Conservation (phyloP, 2,888 invertebrate genomes). For the Drosophila bunnanda region DNA sequence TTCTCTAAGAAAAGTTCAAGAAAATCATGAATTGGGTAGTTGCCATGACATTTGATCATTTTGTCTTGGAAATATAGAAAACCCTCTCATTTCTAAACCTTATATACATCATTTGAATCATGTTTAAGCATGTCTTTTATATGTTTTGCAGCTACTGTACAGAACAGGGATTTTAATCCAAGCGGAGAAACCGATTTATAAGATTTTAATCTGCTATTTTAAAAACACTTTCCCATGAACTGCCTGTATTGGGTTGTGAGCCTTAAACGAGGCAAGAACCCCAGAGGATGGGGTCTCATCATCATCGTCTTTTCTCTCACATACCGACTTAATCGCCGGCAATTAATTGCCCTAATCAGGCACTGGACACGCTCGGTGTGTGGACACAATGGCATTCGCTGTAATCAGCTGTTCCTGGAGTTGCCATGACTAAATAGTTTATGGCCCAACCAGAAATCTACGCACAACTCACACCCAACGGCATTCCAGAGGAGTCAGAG, state of each 20-base stretch:
- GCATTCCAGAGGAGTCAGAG: constrained; percentile 26
- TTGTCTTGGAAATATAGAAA: too few relatives aligned
- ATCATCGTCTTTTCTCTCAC: not conserved
- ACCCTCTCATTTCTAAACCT: not conserved
- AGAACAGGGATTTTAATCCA: not conserved
- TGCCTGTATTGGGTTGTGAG: not conserved
- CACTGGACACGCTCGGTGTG: constrained; percentile 54
- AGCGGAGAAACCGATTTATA: constrained; percentile 6
- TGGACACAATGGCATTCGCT: constrained; percentile 51
- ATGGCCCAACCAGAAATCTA: constrained; percentile 48
- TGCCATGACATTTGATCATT: too few relatives aligned
- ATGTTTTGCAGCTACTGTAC: constrained; percentile 18
- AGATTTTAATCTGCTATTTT: constrained; percentile 26
- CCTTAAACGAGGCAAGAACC: not conserved
- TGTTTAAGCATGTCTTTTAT: constrained; percentile 29
- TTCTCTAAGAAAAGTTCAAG: too few relatives aligned
- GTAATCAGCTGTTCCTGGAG: constrained; percentile 75
- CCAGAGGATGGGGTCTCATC: not conserved
- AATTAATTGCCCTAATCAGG: constrained; percentile 79
- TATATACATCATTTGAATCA: not conserved
- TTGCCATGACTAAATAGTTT: constrained; percentile 54
- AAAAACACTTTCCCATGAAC: constrained; percentile 35
- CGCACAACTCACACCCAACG: constrained; percentile 17
- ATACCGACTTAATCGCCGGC: constrained; percentile 51
- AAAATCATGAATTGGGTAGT: too few relatives aligned